Conservation (phyloP, 2,113 vertebrate species). For the Tiliqua scincoides region DNA sequence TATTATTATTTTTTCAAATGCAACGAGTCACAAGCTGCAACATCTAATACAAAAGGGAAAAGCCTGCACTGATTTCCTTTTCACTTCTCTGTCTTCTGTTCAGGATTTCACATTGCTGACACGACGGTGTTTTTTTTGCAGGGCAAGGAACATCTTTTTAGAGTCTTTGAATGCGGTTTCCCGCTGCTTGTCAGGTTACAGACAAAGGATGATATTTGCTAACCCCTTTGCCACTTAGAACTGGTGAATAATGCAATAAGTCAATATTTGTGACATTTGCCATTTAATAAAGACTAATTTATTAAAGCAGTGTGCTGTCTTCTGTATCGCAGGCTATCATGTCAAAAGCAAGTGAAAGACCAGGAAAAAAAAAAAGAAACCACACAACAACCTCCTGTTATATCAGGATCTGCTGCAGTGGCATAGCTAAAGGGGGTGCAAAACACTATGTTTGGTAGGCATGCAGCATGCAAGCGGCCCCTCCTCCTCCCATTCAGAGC, state of each 20-base stretch:
- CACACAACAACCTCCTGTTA: too few relatives aligned
- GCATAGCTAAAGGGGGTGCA: too few relatives aligned
- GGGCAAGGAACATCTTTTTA: neutral
- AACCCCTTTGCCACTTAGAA: neutral
- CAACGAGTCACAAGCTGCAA: neutral
- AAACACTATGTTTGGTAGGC: too few relatives aligned
- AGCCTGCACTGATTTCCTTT: neutral
- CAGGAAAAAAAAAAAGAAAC: neutral
- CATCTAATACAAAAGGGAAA: fast-evolving
- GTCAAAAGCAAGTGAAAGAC: neutral
- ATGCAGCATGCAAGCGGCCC: too few relatives aligned
- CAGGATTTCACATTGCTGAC: neutral
- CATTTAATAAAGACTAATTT: constrained; percentile 56
- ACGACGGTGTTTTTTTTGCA: neutral
- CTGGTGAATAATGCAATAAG: constrained; percentile 10
- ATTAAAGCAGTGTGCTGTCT: neutral
- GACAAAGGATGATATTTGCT: neutral
- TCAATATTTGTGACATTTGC: neutral
- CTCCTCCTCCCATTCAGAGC: too few relatives aligned
- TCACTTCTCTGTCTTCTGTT: neutral
- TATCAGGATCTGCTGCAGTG: too few relatives aligned
- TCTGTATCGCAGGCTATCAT: neutral
- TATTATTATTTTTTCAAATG: neutral
- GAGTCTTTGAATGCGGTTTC: neutral
- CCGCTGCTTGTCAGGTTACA: fast-evolving